phyloP scores from a whole-genome alignment of 92 coral and sea anemone genomes.

The Siderastrea radians region DNA sequence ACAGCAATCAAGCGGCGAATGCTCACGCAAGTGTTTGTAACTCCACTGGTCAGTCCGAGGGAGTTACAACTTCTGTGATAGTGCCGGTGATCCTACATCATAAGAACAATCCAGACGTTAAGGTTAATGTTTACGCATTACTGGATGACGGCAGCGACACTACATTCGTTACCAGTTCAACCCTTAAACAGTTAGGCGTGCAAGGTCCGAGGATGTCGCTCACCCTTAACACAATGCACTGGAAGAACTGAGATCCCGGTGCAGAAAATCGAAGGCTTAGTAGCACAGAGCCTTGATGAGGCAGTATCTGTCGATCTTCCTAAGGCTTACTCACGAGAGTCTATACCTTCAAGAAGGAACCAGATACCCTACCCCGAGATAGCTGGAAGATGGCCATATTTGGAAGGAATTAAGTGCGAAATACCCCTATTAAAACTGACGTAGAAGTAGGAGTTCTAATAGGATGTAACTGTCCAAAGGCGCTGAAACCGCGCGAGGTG shows the following conservation, averaged over 20 bases:
- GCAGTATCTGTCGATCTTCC: constrained; percentile 22
- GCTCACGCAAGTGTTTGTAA: constrained; percentile 25
- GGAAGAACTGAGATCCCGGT: constrained; percentile 18
- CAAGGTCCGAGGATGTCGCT: constrained; percentile 21
- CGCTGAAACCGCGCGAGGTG: constrained; percentile 42
- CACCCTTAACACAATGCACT: constrained; percentile 39
- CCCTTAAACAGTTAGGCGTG: constrained; percentile 29
- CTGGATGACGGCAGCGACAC: constrained; percentile 30
- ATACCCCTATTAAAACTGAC: constrained; percentile 19
- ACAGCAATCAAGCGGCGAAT: constrained; percentile 13
- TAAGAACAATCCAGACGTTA: neutral
- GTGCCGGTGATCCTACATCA: constrained; percentile 13
- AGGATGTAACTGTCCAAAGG: constrained; percentile 44
- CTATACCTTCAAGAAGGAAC: constrained; percentile 34
- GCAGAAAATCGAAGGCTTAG: constrained; percentile 11
- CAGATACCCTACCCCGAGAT: constrained; percentile 56
- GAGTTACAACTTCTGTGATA: constrained; percentile 10
- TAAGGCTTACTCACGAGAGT: constrained; percentile 37
- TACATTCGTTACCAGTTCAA: constrained; percentile 26
- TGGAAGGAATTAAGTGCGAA: constrained; percentile 21
- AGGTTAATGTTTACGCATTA: constrained; percentile 21
- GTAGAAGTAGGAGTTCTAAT: constrained; percentile 27
- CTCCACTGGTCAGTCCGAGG: neutral
- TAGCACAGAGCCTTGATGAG: constrained; percentile 20
- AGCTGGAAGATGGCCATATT: constrained; percentile 56